Conservation (phyloP, 1,140 invertebrate species). For the Aphaenogaster rudis region DNA sequence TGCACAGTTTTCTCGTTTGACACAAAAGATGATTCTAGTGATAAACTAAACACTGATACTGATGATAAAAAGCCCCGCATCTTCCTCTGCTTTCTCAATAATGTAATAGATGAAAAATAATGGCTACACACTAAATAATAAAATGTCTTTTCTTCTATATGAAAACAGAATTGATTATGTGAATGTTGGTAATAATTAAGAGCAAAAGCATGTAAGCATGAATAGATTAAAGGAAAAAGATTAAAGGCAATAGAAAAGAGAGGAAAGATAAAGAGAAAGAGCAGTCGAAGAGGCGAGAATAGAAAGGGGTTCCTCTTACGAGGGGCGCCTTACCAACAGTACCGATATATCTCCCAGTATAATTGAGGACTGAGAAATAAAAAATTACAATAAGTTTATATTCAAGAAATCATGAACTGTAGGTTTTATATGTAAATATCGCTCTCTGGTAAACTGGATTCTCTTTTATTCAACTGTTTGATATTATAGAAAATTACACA, state of each 20-base stretch:
- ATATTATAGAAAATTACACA: slow-evolving; percentile 21
- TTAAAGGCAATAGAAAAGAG: slow-evolving; percentile 59
- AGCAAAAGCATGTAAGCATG: slow-evolving; percentile 68
- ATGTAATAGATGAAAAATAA: slow-evolving; percentile 38
- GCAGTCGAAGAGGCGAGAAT: slow-evolving; percentile 72
- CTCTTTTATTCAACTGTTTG: slow-evolving; percentile 20
- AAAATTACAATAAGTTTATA: slow-evolving; percentile 79
- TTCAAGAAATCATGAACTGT: slow-evolving; percentile 44
- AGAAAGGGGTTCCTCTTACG: slow-evolving; percentile 78
- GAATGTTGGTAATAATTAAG: slow-evolving; percentile 54
- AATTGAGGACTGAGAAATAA: slow-evolving; percentile 85
- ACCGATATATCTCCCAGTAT: slow-evolving; percentile 85
- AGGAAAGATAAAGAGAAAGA: slow-evolving; percentile 68
- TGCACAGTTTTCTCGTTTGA: slow-evolving; percentile 51
- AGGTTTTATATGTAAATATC: slow-evolving; percentile 52
- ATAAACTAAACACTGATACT: slow-evolving; percentile 81
- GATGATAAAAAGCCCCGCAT: slow-evolving; percentile 83
- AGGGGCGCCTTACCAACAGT: slow-evolving; percentile 85
- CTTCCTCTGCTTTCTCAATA: slow-evolving; percentile 72
- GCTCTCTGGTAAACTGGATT: slow-evolving; percentile 34
- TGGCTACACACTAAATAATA: slow-evolving; percentile 34
- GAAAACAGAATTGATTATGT: slow-evolving; percentile 32
- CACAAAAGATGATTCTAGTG: slow-evolving; percentile 72
- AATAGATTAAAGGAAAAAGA: slow-evolving; percentile 64
- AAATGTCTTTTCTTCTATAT: slow-evolving; percentile 52